Evolutionary conservation across 2,797 vertebrate species (phyloP).

Genomic region (Falco berigora): DNA sequence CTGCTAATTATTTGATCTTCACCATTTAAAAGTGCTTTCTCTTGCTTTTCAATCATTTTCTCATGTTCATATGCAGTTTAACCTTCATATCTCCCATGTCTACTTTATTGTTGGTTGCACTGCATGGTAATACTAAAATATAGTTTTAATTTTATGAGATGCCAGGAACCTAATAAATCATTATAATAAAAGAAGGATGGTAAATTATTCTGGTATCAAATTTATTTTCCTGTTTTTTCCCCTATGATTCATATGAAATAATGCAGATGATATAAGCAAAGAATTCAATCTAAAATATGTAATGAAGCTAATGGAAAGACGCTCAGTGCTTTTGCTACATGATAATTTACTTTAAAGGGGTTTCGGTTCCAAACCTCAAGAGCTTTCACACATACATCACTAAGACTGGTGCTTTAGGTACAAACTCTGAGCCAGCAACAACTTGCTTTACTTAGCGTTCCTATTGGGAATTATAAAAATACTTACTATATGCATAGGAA

Average conservation of each 20-base stretch:
- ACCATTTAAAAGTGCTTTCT: neutral
- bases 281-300: neutral
- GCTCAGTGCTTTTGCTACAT: neutral
- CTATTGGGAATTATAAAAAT: neutral
- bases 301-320: neutral
- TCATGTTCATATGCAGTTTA: neutral
- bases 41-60: neutral
- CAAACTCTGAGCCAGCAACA: neutral
- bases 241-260: neutral
- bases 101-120: neutral
- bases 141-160: constrained; percentile 7
- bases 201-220: neutral
- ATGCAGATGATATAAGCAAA: neutral
- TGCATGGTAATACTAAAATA: neutral
- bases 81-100: neutral
- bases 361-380: neutral
- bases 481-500: neutral
- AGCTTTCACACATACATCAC: neutral
- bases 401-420: neutral
- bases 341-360: neutral
- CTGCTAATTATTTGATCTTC: neutral
- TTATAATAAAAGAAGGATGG: neutral
- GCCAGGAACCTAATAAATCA: neutral
- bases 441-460: neutral
- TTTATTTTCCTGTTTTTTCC: neutral